These are phyloP conservation scores for Regulus satrapa DNA, from an alignment of 2,113 vertebrate genomes.

Conservation along the genomic window DNA sequence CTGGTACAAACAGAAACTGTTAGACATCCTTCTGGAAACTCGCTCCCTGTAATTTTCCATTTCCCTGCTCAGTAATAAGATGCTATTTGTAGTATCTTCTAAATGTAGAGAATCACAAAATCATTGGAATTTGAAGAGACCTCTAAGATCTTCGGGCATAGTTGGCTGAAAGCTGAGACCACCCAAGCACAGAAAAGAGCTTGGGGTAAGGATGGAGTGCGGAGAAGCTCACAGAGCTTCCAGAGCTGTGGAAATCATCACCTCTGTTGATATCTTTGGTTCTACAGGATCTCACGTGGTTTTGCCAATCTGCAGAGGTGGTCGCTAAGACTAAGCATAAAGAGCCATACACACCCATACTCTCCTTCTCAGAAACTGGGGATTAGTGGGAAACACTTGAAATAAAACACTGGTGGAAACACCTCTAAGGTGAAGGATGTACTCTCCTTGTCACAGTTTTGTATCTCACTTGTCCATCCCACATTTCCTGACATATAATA, in stretches of 20 bases:
- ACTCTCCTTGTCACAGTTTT: not conserved
- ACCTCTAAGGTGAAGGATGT: not conserved
- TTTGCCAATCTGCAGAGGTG: not conserved
- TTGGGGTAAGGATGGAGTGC: not conserved
- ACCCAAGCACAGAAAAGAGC: not conserved
- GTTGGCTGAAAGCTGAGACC: not conserved
- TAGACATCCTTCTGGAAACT: not conserved
- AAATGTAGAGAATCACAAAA: not conserved
- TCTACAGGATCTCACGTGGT: not conserved
- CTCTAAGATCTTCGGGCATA: not conserved
- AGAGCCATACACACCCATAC: not conserved
- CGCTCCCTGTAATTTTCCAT: not conserved
- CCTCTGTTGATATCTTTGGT: not conserved
- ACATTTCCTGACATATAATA: not conserved
- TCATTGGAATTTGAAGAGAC: not conserved
- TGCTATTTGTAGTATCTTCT: not conserved
- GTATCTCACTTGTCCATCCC: not conserved
- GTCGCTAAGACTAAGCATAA: not conserved
- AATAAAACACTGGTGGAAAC: not conserved
- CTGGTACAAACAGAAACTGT: not conserved
- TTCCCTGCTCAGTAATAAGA: not conserved
- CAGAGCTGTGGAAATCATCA: not conserved
- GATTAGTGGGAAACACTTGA: not conserved
- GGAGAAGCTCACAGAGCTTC: not conserved
- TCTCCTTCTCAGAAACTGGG: not conserved